Evolutionary conservation across 2,113 vertebrate species (phyloP).

Genomic region (Sula dactylatra): DNA sequence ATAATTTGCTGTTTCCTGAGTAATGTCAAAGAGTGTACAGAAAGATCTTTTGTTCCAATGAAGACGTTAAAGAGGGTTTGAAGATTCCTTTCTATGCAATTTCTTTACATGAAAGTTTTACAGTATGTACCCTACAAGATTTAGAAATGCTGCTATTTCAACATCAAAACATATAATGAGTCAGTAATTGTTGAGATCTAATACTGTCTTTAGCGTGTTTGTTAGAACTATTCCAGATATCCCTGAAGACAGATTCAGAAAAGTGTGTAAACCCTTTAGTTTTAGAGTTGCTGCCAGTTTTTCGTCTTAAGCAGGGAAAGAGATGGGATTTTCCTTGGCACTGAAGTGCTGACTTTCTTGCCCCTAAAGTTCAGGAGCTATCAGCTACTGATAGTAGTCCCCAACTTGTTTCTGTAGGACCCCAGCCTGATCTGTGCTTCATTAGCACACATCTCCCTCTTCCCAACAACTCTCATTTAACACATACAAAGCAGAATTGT

Average conservation of each 20-base stretch:
- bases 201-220: background rate
- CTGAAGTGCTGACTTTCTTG: background rate
- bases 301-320: background rate
- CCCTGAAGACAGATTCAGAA: background rate
- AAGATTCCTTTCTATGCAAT: conserved; percentile 15
- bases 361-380: background rate
- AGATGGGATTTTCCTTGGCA: background rate
- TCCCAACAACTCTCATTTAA: background rate
- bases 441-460: background rate
- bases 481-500: accelerated
- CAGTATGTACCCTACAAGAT: background rate
- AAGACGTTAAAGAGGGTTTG: background rate
- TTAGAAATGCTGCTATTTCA: background rate
- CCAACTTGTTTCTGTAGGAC: background rate
- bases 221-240: background rate
- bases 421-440: background rate
- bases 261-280: background rate
- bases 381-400: background rate
- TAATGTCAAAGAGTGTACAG: background rate
- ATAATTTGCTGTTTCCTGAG: conserved; percentile 52
- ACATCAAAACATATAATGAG: background rate
- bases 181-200: background rate
- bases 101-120: background rate
- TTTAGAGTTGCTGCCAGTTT: background rate
- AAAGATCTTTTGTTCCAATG: conserved; percentile 37